Conservation (phyloP, 2,113 vertebrate species). For the Paradoxurus hermaphroditus region DNA sequence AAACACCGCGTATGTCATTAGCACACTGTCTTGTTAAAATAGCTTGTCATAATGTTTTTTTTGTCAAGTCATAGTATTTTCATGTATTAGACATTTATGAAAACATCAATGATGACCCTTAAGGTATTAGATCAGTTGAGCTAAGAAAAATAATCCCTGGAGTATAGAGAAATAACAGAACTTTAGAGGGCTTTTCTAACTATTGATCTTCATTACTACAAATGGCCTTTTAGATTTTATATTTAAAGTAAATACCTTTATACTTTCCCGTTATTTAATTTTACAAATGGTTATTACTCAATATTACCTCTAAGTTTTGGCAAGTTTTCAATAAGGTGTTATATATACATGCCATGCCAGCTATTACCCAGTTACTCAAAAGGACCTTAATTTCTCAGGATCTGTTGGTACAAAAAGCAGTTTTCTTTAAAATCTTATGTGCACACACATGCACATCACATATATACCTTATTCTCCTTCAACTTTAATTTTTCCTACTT, state of each 20-base stretch:
- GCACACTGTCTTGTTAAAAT: constrained; percentile 15
- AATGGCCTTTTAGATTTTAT: not conserved
- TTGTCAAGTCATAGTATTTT: constrained; percentile 36
- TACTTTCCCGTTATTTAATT: constrained; percentile 50
- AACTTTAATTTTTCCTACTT: not conserved
- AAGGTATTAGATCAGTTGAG: not conserved
- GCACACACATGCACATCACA: not conserved
- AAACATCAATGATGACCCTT: not conserved
- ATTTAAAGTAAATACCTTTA: constrained; percentile 43
- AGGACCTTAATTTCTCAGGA: not conserved
- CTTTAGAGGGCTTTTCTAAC: not conserved
- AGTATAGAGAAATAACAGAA: constrained; percentile 18
- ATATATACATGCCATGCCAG: not conserved
- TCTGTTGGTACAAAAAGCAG: not conserved
- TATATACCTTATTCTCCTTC: not conserved
- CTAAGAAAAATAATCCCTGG: not conserved
- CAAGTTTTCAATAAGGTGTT: constrained; percentile 35
- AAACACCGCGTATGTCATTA: not conserved
- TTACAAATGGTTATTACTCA: constrained; percentile 34
- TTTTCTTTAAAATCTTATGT: not conserved
- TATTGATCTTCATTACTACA: constrained; percentile 21
- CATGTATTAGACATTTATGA: constrained; percentile 23
- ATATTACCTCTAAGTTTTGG: constrained; percentile 16
- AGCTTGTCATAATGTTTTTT: not conserved
- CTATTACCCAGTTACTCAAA: not conserved